phyloP scores from a whole-genome alignment of 1,140 invertebrate genomes.

The Hycleus phaleratus region DNA sequence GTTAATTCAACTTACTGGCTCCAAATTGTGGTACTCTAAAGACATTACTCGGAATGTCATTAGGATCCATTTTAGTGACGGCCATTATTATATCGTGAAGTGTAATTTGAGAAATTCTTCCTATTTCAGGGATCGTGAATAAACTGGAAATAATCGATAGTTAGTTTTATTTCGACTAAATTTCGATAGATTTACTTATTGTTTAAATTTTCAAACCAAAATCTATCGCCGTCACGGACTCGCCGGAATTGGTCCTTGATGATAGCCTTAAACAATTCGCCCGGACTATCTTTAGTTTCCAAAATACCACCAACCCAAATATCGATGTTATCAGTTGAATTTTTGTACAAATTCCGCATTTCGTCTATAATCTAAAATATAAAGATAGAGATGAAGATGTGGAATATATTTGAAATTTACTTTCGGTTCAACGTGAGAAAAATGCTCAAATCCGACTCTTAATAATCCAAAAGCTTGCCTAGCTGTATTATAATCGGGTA shows the following conservation, averaged over 20 bases:
- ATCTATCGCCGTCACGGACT: constrained; percentile 50
- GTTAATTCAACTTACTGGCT: background rate
- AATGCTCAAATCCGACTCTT: constrained; percentile 20
- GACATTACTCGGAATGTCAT: constrained; percentile 51
- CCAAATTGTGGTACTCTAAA: constrained; percentile 41
- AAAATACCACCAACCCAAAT: constrained; percentile 63
- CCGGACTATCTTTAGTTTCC: constrained; percentile 52
- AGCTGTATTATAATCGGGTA: constrained; percentile 60
- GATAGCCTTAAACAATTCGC: constrained; percentile 51
- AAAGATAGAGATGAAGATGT: background rate
- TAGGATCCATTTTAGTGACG: constrained; percentile 45
- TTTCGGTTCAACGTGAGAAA: constrained; percentile 16
- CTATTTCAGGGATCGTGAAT: constrained; percentile 50
- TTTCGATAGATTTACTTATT: constrained; percentile 39
- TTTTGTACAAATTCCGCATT: constrained; percentile 44
- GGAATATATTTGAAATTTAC: constrained; percentile 1
- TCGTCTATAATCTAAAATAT: constrained; percentile 37
- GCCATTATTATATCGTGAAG: constrained; percentile 51
- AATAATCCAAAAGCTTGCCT: constrained; percentile 45
- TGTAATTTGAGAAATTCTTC: constrained; percentile 44
- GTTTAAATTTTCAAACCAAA: constrained; percentile 51
- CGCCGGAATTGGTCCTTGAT: constrained; percentile 50
- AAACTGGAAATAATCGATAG: constrained; percentile 39
- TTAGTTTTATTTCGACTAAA: background rate
- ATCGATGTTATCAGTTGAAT: constrained; percentile 50